A percentile compares a stretch with the other conserved stretches of the same genome.
phyloP scores from a whole-genome alignment of 2,113 vertebrate species.

The Sapayoa aenigma region DNA sequence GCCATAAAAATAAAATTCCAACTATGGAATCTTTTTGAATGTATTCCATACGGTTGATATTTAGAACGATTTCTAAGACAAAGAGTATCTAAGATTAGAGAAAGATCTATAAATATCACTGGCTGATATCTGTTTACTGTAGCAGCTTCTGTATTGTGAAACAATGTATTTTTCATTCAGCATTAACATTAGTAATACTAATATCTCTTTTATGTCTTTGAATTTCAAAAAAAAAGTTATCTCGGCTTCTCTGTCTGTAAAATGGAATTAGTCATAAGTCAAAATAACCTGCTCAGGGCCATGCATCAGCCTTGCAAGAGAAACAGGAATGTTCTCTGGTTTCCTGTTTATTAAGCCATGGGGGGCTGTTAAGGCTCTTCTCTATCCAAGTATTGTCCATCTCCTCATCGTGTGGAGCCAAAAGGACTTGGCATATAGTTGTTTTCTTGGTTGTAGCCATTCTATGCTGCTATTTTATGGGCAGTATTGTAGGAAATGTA shows the following conservation, averaged over 20 bases:
- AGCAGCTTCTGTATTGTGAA: background rate
- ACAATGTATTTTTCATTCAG: background rate
- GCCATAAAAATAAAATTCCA: background rate
- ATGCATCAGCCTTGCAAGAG: background rate
- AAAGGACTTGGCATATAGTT: background rate
- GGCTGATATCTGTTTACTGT: background rate
- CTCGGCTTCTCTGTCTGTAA: background rate
- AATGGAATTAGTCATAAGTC: background rate
- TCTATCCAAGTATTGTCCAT: background rate
- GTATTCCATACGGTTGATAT: background rate
- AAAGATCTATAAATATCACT: background rate
- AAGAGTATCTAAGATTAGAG: background rate
- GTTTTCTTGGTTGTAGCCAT: background rate
- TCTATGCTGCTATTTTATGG: background rate
- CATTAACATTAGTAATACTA: background rate
- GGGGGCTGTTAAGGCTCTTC: background rate
- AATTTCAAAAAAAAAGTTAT: background rate
- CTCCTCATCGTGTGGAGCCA: background rate
- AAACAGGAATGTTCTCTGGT: background rate
- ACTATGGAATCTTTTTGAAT: background rate
- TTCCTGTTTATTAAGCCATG: background rate
- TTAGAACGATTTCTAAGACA: background rate
- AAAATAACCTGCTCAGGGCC: background rate
- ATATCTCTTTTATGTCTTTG: background rate
- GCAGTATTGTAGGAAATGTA: background rate